These are phyloP conservation scores for Burhinus bistriatus DNA, from an alignment of 2,113 vertebrate genomes.

Conservation along the genomic window DNA sequence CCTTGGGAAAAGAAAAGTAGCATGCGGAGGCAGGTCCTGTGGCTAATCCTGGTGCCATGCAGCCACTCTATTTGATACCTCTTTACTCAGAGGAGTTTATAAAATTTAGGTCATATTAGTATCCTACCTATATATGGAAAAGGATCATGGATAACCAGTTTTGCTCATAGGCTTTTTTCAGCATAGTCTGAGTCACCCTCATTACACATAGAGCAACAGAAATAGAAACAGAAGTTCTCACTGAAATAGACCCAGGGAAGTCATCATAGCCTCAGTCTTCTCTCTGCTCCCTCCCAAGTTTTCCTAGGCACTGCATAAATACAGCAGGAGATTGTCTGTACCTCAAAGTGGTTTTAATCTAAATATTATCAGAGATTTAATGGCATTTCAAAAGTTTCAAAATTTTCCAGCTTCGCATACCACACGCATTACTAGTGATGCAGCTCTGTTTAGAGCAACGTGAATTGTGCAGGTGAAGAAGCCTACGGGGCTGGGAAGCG, in stretches of 20 bases:
- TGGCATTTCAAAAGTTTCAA: neutral
- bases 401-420: neutral
- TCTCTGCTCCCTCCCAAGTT: neutral
- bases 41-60: neutral
- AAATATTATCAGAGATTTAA: neutral
- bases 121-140: neutral
- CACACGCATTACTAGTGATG: neutral
- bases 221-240: conserved; percentile 34
- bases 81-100: neutral
- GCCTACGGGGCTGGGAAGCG: fast-evolving
- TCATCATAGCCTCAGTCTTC: neutral
- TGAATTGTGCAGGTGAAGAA: neutral
- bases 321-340: neutral
- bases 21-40: neutral
- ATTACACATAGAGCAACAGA: neutral
- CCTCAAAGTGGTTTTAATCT: neutral
- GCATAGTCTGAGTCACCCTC: neutral
- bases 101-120: neutral
- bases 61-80: neutral
- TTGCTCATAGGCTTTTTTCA: neutral
- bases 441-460: neutral
- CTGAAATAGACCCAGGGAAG: neutral
- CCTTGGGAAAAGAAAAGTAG: neutral
- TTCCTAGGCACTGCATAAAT: neutral
- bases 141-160: neutral